phyloP scores from a whole-genome alignment of 2,888 invertebrate genomes.

The Drosophila fungiperda region DNA sequence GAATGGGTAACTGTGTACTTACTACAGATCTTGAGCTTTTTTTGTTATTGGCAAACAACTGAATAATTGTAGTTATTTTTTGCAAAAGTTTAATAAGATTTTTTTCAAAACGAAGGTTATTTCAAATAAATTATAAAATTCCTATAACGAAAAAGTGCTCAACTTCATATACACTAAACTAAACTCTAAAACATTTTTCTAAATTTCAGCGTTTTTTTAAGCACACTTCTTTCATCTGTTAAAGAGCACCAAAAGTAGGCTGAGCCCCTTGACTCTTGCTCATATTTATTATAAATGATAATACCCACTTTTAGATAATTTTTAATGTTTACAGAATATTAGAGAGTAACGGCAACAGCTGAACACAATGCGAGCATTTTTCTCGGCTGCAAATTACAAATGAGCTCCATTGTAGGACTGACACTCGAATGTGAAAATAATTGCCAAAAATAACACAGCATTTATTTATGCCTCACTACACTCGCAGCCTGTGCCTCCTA shows the following conservation, averaged over 20 bases:
- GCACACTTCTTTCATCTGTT: not conserved
- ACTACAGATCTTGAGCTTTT: not conserved
- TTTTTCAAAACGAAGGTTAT: no score
- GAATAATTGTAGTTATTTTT: no score
- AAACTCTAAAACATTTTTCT: rapidly evolving
- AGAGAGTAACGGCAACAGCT: conserved; percentile 47
- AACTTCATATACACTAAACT: not conserved
- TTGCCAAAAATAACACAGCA: conserved; percentile 78
- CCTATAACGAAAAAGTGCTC: not conserved
- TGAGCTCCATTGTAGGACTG: conserved; percentile 63
- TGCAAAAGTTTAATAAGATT: no score
- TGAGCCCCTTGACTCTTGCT: not conserved
- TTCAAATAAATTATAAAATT: not conserved
- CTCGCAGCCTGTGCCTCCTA: conserved; percentile 3
- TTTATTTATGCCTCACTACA: conserved; percentile 75
- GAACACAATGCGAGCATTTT: conserved; percentile 49
- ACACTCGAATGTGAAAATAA: conserved; percentile 79
- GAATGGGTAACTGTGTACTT: not conserved
- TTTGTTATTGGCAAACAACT: not conserved
- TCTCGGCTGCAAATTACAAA: conserved; percentile 74
- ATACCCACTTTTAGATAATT: not conserved
- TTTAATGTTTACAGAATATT: conserved; percentile 15
- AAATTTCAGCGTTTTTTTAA: rapidly evolving
- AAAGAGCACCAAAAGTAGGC: not conserved
- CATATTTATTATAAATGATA: not conserved